Base-by-base conservation (phyloP, 1,140 invertebrate species). In the Cydia fagiglandana region DNA sequence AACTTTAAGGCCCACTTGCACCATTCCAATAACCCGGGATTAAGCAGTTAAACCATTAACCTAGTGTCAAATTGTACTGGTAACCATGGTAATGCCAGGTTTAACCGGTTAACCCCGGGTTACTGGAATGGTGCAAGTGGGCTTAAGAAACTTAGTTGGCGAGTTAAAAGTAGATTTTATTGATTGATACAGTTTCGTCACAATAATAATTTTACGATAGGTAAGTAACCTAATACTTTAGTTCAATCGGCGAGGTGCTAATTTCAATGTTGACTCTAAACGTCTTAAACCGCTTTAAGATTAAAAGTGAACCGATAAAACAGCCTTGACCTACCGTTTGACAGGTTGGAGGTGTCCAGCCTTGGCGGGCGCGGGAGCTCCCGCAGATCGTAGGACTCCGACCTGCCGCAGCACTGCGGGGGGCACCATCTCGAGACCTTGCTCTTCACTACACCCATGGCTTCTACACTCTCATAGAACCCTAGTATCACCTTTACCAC, bases 381-480 rank as follows among this genome's bases (percentile, higher is more conserved):
- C 75, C 82, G 87, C 24, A 90, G 78, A 75, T 91, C 89, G 68
- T 90, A 88, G 2, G 87, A 88, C 73, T 86, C 85, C 0, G 80
- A 77, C 50, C 77, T 83, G 56, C 77, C 28, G 24, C 81, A 75
- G 74, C 87, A 91, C 76, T 88, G 64, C 41, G 78, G 75, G 6
- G 83, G 80, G 74, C 87, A 88, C 64, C 73, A 81, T n/a, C 78
- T 73, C 12, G 76, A 47, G 45, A 92, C 45, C 76, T 88, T 90
- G 75, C 87, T 91, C 76, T 80, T 87, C 73, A 88, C 87, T 41
- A 80, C 76, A 76, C 89, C 89, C 89, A 91, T 92, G 38, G 73
- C 80, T 61, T 34, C 64, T 74, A 73, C 64, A 68, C 64, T 13
- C 50, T 13, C 20, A 41, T 15, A 75, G 30, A 34, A 20, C 64